phyloP scores from a whole-genome alignment of 1,140 invertebrate genomes.

The Dinoponera quadriceps region DNA sequence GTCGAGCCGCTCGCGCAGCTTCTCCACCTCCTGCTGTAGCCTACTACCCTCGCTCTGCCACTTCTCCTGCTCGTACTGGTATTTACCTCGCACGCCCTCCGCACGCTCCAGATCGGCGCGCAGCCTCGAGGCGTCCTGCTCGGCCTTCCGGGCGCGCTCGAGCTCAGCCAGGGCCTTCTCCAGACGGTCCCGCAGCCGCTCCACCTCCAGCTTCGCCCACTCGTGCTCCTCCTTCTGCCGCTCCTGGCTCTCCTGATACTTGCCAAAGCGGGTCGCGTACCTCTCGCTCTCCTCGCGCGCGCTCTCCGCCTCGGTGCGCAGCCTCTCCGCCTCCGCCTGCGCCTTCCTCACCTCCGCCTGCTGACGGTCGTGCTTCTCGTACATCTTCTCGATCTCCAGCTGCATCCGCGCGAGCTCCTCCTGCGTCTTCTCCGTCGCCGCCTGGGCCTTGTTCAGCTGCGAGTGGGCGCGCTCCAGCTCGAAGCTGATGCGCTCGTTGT shows the following conservation, averaged over 20 bases:
- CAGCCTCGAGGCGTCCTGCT: conserved; percentile 89
- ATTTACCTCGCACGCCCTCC: conserved; percentile 93
- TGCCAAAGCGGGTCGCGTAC: conserved; percentile 91
- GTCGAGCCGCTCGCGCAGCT: conserved; percentile 91
- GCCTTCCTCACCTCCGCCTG: conserved; percentile 93
- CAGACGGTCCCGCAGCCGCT: conserved; percentile 92
- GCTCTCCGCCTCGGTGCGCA: conserved; percentile 89
- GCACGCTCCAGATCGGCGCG: conserved; percentile 91
- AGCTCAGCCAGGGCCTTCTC: conserved; percentile 93
- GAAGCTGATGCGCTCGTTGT: conserved; percentile 93
- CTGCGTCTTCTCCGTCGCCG: conserved; percentile 94
- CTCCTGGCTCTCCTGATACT: conserved; percentile 92
- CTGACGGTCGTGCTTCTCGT: conserved; percentile 95
- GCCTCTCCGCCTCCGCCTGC: conserved; percentile 91
- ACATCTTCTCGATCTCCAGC: conserved; percentile 95
- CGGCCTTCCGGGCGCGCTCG: conserved; percentile 89
- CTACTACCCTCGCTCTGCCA: conserved; percentile 87
- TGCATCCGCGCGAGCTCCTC: conserved; percentile 94
- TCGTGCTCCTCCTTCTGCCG: conserved; percentile 92
- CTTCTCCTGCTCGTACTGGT: conserved; percentile 94
- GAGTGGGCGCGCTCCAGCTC: conserved; percentile 94
- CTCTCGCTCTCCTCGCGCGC: conserved; percentile 90
- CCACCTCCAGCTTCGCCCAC: conserved; percentile 92
- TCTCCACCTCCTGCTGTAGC: conserved; percentile 89
- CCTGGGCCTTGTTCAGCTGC: conserved; percentile 93